Evolutionary conservation across 2,113 vertebrate species (phyloP).

Genomic region (Halcyon malimbica): DNA sequence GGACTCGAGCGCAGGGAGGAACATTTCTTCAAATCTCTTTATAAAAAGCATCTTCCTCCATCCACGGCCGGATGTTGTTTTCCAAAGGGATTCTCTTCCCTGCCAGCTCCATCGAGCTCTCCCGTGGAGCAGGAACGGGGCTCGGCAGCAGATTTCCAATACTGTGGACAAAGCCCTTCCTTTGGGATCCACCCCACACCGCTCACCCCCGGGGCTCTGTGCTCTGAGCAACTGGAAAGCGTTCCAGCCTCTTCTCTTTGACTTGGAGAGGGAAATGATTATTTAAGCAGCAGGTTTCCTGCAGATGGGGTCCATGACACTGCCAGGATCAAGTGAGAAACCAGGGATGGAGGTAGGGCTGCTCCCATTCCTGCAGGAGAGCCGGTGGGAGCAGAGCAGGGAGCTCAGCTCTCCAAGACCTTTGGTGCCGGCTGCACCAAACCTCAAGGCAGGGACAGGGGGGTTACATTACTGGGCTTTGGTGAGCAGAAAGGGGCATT

Average conservation of each 20-base stretch:
- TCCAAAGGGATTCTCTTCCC: not conserved
- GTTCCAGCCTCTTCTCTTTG: not conserved
- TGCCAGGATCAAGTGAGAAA: accelerated
- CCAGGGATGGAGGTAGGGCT: not conserved
- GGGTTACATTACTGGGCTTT: not conserved
- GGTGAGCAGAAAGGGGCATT: not conserved
- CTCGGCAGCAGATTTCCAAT: not conserved
- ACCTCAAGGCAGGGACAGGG: not conserved
- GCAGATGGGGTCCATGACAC: accelerated
- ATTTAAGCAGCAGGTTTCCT: not conserved
- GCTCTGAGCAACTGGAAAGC: not conserved
- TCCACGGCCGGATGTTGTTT: not conserved
- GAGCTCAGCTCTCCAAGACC: not conserved
- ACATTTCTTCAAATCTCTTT: not conserved
- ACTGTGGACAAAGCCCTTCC: not conserved
- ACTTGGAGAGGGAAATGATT: not conserved
- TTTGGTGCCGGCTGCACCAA: not conserved
- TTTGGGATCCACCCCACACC: not conserved
- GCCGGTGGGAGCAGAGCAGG: accelerated
- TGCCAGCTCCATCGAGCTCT: not conserved
- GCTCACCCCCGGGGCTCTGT: not conserved
- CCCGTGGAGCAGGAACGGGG: not conserved
- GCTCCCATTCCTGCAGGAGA: not conserved
- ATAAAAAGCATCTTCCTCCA: not conserved
- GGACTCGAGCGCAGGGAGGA: accelerated